Percentiles rank a stretch among this genome's conserved stretches.
These are phyloP conservation scores for Synanceia verrucosa DNA, from an alignment of 2,797 vertebrate species.

Conservation along the genomic window DNA sequence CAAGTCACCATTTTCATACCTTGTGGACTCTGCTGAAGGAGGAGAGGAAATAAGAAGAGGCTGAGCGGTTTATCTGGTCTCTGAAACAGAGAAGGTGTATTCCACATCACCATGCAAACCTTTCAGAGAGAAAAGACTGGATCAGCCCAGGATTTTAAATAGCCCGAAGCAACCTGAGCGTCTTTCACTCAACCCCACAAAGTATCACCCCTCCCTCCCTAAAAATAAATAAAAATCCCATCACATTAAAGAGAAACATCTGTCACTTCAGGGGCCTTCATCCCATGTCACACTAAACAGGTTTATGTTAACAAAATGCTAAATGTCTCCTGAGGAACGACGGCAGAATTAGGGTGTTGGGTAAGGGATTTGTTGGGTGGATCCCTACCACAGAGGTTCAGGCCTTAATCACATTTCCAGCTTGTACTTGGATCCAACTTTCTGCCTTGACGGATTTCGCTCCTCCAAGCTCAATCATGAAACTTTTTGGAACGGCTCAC, in stretches of 20 bases:
- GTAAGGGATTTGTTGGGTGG: conserved; percentile 58
- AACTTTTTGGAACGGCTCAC: conserved; percentile 34
- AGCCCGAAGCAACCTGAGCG: conserved; percentile 58
- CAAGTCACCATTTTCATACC: conserved; percentile 29
- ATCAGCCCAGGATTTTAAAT: conserved; percentile 64
- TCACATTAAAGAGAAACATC: conserved; percentile 77
- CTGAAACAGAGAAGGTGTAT: conserved; percentile 39
- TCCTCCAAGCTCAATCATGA: conserved; percentile 45
- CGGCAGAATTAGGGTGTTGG: conserved; percentile 50
- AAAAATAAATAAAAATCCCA: conserved; percentile 40
- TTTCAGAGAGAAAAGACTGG: conserved; percentile 22
- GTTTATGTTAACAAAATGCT: conserved; percentile 79
- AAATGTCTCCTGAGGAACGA: conserved; percentile 71
- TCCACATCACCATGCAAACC: conserved; percentile 42
- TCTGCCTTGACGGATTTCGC: conserved; percentile 59
- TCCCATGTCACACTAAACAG: conserved; percentile 76
- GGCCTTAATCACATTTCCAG: conserved; percentile 75
- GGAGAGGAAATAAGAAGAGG: conserved; percentile 2
- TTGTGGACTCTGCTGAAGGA: conserved; percentile 28
- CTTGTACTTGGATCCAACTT: conserved; percentile 64
- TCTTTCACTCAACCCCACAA: conserved; percentile 39
- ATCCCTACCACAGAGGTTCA: conserved; percentile 62
- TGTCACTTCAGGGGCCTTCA: conserved; percentile 75
- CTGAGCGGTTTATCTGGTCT: conserved; percentile 32
- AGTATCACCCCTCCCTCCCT: background rate